A percentile compares a stretch with the other conserved stretches of the same genome.
Conservation (phyloP, 2,888 invertebrate genomes). For the Polymixis lichenea region DNA sequence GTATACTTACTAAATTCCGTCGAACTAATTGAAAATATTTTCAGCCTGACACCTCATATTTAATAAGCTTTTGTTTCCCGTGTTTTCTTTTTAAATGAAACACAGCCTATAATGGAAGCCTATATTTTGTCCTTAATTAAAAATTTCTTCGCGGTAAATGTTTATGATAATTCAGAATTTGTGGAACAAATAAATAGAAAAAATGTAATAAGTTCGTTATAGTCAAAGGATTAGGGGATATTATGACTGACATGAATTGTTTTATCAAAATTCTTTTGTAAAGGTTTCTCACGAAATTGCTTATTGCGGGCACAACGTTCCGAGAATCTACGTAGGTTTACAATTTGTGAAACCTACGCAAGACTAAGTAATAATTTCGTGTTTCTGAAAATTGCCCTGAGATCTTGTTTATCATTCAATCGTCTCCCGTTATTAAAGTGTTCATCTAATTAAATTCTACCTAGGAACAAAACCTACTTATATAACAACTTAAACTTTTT, state of each 20-base stretch:
- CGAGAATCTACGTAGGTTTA: not conserved
- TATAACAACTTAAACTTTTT: not conserved
- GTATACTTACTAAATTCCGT: not conserved
- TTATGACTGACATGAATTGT: slow-evolving; percentile 41
- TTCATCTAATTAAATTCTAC: not conserved
- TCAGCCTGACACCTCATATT: slow-evolving; percentile 41
- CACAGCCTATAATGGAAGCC: slow-evolving; percentile 13
- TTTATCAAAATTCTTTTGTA: slow-evolving; percentile 33
- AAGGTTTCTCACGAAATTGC: slow-evolving; percentile 25
- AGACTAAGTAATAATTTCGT: no score
- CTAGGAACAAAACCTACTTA: no score
- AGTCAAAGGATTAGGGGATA: slow-evolving; percentile 48
- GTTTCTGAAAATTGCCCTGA: not conserved
- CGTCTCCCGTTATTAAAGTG: not conserved
- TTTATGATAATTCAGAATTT: slow-evolving; percentile 46
- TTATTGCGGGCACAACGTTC: slow-evolving; percentile 10
- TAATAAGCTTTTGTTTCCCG: slow-evolving; percentile 28
- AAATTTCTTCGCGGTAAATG: slow-evolving; percentile 19
- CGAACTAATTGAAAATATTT: slow-evolving; percentile 39
- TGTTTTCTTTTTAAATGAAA: slow-evolving; percentile 42
- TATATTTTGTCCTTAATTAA: slow-evolving; percentile 54
- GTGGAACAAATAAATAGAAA: slow-evolving; percentile 29
- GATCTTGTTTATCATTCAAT: not conserved
- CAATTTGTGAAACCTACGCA: not conserved
- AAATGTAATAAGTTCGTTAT: slow-evolving; percentile 44